phyloP scores from a whole-genome alignment of 2,113 vertebrate genomes.

The Bostrychus sinensis region DNA sequence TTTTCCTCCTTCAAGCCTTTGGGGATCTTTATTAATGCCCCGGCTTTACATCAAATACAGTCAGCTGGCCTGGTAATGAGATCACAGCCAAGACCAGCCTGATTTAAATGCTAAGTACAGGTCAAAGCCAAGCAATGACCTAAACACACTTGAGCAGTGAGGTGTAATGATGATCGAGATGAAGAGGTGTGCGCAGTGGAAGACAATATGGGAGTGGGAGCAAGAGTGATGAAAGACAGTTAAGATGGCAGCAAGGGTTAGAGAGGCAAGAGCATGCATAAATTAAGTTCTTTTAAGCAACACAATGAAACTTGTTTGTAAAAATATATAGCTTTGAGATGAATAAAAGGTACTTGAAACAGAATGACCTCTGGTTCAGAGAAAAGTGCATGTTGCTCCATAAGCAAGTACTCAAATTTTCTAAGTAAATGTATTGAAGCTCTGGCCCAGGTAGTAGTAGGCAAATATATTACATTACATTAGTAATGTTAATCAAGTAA shows the following conservation, averaged over 20 bases:
- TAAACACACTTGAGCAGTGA: constrained; percentile 31
- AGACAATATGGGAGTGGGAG: not conserved
- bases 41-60: constrained; percentile 71
- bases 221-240: not conserved
- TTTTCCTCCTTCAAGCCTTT: constrained; percentile 31
- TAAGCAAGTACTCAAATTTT: no score
- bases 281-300: not conserved
- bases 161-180: constrained; percentile 46
- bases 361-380: not conserved
- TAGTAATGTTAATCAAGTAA: no score
- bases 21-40: constrained; percentile 70
- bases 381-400: no score
- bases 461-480: no score
- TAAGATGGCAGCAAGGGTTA: not conserved
- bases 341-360: not conserved
- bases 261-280: not conserved
- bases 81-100: constrained; percentile 59
- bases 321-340: no score
- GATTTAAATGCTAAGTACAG: constrained; percentile 74
- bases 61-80: constrained; percentile 65
- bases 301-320: not conserved
- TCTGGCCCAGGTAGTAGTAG: no score
- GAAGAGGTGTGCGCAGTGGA: constrained; percentile 3
- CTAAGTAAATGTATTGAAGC: no score
- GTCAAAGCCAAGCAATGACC: constrained; percentile 58